Evolutionary conservation across 2,113 vertebrate species (phyloP).

Genomic region (Pycnonotus jocosus): DNA sequence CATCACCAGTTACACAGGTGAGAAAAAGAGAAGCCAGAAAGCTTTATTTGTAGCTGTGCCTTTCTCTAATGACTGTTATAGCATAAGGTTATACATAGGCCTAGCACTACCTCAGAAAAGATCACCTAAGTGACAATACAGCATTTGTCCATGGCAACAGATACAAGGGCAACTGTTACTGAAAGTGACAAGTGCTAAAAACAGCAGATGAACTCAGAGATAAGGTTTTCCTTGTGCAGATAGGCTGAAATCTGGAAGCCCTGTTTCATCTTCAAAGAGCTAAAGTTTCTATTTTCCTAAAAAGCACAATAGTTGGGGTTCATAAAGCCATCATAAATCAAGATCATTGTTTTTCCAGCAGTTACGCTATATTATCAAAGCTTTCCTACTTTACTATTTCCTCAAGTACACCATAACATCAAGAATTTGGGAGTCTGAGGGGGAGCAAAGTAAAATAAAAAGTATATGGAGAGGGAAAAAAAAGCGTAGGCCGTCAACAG

Average conservation of each 20-base stretch:
- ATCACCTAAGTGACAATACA: not conserved
- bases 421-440: not conserved
- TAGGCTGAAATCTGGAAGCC: not conserved
- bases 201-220: not conserved
- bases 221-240: not conserved
- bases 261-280: not conserved
- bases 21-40: not conserved
- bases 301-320: not conserved
- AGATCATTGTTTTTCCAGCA: not conserved
- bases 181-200: not conserved
- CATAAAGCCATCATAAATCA: not conserved
- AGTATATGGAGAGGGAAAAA: rapidly evolving
- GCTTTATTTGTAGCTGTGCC: not conserved
- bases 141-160: not conserved
- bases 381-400: not conserved
- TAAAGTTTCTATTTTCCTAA: not conserved
- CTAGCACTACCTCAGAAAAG: not conserved
- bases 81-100: not conserved
- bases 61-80: not conserved
- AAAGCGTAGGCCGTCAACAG: not conserved
- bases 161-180: not conserved
- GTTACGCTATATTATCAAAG: not conserved
- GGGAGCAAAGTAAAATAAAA: not conserved
- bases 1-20: not conserved
- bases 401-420: not conserved